Percentiles rank a stretch among this genome's conserved stretches.
phyloP scores from a whole-genome alignment of 2,888 invertebrate species.

The Dione juno region DNA sequence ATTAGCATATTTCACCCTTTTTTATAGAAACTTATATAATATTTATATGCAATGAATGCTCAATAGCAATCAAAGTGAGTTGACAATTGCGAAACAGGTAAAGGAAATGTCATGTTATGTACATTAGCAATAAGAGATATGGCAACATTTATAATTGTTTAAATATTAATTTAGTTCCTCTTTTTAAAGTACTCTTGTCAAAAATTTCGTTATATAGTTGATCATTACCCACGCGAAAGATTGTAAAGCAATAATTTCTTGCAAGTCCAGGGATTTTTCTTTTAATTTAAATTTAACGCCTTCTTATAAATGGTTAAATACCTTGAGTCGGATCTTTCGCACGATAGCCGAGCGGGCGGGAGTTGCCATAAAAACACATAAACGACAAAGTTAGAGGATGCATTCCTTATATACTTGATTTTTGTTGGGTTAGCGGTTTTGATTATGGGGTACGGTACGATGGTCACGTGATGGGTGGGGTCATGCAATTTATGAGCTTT shows the following conservation, averaged over 20 bases:
- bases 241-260: constrained; percentile 25
- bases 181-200: not conserved
- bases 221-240: constrained; percentile 10
- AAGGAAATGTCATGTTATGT: not conserved
- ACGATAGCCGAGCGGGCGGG: constrained; percentile 86
- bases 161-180: not conserved
- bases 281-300: constrained; percentile 2
- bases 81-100: not conserved
- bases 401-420: constrained; percentile 70
- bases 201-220: not conserved
- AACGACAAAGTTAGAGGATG: constrained; percentile 86
- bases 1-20: not conserved
- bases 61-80: not conserved
- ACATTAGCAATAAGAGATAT: not conserved
- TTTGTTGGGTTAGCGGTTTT: constrained; percentile 48
- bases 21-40: not conserved
- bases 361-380: constrained; percentile 88
- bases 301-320: constrained; percentile 58
- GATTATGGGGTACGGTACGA: constrained; percentile 54
- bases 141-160: not conserved
- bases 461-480: constrained; percentile 58
- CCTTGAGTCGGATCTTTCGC: constrained; percentile 84
- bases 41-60: not conserved
- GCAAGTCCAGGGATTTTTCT: constrained; percentile 22
- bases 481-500: constrained; percentile 57